A percentile compares a stretch with the other conserved stretches of the same genome.
These are phyloP conservation scores for Archips crataeganus DNA, from an alignment of 2,888 invertebrate species.

Conservation along the genomic window DNA sequence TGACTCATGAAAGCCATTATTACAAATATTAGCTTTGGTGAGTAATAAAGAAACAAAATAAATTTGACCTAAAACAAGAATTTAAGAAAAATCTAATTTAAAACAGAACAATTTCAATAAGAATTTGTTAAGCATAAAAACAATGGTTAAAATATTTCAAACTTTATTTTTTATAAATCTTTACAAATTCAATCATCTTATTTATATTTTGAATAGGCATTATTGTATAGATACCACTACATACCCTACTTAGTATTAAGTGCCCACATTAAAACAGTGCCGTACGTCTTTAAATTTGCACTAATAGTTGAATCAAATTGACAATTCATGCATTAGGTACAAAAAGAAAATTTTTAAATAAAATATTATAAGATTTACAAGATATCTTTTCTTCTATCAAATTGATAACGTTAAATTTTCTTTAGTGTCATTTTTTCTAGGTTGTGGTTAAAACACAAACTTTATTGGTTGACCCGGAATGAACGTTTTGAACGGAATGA, in stretches of 20 bases:
- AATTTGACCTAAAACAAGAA: too few relatives aligned
- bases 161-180: conserved; percentile 39
- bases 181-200: conserved; percentile 42
- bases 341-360: not conserved
- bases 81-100: too few relatives aligned
- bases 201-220: conserved; percentile 12
- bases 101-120: not conserved
- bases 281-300: conserved; percentile 2
- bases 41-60: too few relatives aligned
- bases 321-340: not conserved
- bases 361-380: not conserved
- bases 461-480: too few relatives aligned
- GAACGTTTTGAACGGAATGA: too few relatives aligned
- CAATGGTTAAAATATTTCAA: not conserved
- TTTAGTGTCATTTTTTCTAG: too few relatives aligned
- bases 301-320: not conserved
- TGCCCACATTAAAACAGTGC: conserved; percentile 23
- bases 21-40: too few relatives aligned
- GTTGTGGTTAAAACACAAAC: too few relatives aligned
- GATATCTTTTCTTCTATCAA: not conserved
- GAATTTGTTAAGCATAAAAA: not conserved
- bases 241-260: conserved; percentile 3
- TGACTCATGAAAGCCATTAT: too few relatives aligned
- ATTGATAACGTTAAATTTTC: not conserved
- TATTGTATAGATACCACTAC: conserved; percentile 15